These are phyloP conservation scores for Triplophysa bombifrons DNA, from an alignment of 2,797 vertebrate species.

Conservation along the genomic window DNA sequence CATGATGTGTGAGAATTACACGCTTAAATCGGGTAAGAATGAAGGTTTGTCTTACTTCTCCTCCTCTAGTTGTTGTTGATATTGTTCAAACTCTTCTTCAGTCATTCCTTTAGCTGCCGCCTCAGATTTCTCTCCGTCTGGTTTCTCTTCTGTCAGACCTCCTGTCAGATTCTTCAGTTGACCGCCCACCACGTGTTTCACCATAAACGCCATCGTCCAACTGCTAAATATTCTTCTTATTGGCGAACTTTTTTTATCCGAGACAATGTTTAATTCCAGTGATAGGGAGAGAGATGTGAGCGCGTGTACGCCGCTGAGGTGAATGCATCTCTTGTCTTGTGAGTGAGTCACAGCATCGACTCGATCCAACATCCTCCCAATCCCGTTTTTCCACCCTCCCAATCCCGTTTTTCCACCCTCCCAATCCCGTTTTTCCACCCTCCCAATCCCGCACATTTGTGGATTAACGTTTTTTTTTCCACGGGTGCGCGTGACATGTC, in stretches of 20 bases:
- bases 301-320: conserved; percentile 5
- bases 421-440: conserved; percentile 73
- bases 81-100: conserved; percentile 94
- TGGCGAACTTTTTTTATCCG: neutral
- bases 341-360: conserved; percentile 75
- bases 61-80: conserved; percentile 95
- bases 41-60: conserved; percentile 86
- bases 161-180: conserved; percentile 97
- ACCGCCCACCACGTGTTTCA: conserved; percentile 95
- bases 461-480: conserved; percentile 46
- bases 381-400: conserved; percentile 72
- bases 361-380: conserved; percentile 74
- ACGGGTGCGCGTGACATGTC: conserved; percentile 68
- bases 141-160: conserved; percentile 89
- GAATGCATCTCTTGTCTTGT: conserved; percentile 43
- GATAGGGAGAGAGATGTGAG: neutral
- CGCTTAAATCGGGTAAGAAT: neutral
- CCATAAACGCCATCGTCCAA: conserved; percentile 91
- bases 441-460: conserved; percentile 71
- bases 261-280: conserved; percentile 4
- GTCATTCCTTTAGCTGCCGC: conserved; percentile 94
- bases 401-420: conserved; percentile 73
- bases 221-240: neutral
- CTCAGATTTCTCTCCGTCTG: conserved; percentile 86
- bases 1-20: neutral